Base-by-base conservation (phyloP, 2,113 vertebrate species). In the Pao palembangensis region DNA sequence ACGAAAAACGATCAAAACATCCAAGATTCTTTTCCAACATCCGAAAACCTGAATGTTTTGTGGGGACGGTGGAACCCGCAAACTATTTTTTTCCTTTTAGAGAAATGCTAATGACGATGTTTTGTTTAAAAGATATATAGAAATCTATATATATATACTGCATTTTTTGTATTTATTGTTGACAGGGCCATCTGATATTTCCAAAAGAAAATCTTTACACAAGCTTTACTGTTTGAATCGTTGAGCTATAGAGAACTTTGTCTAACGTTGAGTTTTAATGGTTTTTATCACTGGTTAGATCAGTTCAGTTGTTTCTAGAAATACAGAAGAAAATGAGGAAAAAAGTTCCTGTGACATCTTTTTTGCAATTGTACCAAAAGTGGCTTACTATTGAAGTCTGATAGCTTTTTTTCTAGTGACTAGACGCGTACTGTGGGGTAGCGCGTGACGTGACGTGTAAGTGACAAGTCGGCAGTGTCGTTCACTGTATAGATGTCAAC, bases 331-430 rank as follows among this genome's bases (percentile, higher is more conserved):
- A 91, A 92, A 92, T 86, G 87, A 88, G 91, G 92, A 89, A 91
- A 92, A 91, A 92, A 92, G 81, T 77, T 88, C 91, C 91, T 93
- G 94, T 95, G 93, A 95, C 92, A 92, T 93, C 91, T 91, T 93
- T 93, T 94, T 95, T 96, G 94, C 95, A 95, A 93, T 91, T 94
- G 95, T 96, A 96, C 95, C 96, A 87, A 95, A 95, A 98, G 96
- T 98, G 96, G 96, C 96, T 97, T 97, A 98, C 90, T 93, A 93
- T 94, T 90, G 90, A 91, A 88, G 91, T 93, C 90, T 89, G 89
- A 89, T 91, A 91, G 90, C 89, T 92, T 92, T 91, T 53, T 76
- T 91, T 91, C 84, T 91, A 90, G 90, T 92, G 87, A 89, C 81
- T 92, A 91, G 88, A 87, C 90, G 79, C 86, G 84, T 91, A 76